Base-by-base conservation (phyloP, 2,797 vertebrate species). In the Clarias platycephalus region DNA sequence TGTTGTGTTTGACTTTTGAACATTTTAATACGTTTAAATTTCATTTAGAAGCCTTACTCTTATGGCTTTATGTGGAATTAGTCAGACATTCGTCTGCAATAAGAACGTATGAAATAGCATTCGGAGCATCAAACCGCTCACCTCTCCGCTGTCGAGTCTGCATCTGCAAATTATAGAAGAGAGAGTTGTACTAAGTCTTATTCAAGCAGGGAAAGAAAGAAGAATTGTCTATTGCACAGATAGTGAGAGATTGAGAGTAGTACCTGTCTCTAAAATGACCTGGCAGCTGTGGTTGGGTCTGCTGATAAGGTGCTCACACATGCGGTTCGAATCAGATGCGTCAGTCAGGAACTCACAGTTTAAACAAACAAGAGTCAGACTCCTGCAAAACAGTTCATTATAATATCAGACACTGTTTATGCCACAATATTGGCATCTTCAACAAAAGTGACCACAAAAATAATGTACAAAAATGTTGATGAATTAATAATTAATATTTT, bases 261-360 rank as follows among this genome's bases (percentile, higher is more conserved):
- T 68, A 88, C 89, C 44, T 53, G 81, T 77, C 84, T 97, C 96
- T 87, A 95, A 86, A 88, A 98, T 92, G 88, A 99, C 93, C 95
- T 95, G 97, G 90, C 98, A 99, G 60, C 91, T 88, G 66, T 99
- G 98, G 92, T 92, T 91, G 16, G 95, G 94, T 86, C 91, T 94
- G 87, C 95, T 95, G 80, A 92, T 94, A 90, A 99, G 93, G 92
- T 99, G 98, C 81, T 95, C 94, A 83, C 95, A 96, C 98, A 99
- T 99, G 60, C 94, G 93, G 92, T 99, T 96, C 79, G 96, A 93
- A 24, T 94, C 94, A 86, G 94, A 95, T 84, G 93, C 95, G 62
- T 96, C 96, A 80, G 94, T 89, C 67, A 96, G 91, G 90, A 97
- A 96, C 90, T 98, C 95, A 91, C 98, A 99, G 93, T 95, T 96